Conservation (phyloP, 23 tunicate genomes). For the Phallusia fumigata region DNA sequence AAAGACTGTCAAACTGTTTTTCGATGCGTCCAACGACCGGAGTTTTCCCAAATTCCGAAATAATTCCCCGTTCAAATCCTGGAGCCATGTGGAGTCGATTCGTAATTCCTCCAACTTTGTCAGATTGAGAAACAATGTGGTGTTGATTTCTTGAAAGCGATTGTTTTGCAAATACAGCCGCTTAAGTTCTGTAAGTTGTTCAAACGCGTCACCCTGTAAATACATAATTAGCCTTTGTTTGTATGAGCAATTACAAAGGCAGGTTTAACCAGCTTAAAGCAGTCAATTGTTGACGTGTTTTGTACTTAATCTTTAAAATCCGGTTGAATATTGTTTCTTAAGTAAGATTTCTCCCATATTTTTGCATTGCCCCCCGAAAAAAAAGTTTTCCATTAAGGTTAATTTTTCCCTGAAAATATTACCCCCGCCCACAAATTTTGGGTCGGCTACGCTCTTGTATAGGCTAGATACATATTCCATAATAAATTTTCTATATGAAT, state of each 20-base stretch:
- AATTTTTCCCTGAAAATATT: too few species aligned
- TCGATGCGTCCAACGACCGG: constrained; percentile 16
- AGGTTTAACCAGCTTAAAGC: not conserved
- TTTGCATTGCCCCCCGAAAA: too few species aligned
- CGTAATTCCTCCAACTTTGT: constrained; percentile 15
- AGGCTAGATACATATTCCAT: too few species aligned
- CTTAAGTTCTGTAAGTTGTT: not conserved
- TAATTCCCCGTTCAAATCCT: not conserved
- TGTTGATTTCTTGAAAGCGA: not conserved
- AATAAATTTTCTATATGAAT: too few species aligned
- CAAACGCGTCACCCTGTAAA: constrained; percentile 9
- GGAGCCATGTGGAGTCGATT: constrained; percentile 18
- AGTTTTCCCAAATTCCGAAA: constrained; percentile 16
- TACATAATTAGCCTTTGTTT: too few species aligned
- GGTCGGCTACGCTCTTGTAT: not conserved
- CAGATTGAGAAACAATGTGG: not conserved
- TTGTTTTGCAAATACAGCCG: constrained; percentile 15
- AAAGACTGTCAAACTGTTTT: not conserved
- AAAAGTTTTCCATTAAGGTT: too few species aligned
- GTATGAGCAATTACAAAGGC: not conserved
- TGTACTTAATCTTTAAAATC: too few species aligned
- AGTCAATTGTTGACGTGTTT: not conserved
- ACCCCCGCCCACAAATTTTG: not conserved
- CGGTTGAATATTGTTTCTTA: too few species aligned
- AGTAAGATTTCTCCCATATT: too few species aligned